Evolutionary conservation across 2,797 vertebrate genomes (phyloP).

Genomic region (Chaetophractus vellerosus): DNA sequence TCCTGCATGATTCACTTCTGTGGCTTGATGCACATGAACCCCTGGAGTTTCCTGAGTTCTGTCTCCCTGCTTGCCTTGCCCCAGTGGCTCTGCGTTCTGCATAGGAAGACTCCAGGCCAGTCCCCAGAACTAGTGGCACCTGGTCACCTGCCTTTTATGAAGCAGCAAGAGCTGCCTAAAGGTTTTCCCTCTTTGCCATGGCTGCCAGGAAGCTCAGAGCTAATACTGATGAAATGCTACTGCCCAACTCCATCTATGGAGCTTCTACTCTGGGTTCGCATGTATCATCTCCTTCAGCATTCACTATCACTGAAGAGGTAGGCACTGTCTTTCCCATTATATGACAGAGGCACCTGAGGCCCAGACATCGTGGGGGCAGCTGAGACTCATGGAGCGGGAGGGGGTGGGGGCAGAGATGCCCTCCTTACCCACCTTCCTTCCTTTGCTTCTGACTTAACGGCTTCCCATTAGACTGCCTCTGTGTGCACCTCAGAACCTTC

Average conservation of each 20-base stretch:
- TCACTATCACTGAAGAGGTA: background rate
- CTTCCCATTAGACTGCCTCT: background rate
- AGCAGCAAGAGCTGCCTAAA: background rate
- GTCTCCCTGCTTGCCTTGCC: background rate
- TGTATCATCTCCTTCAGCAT: background rate
- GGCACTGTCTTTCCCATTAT: background rate
- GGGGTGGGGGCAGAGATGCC: background rate
- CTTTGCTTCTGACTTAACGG: background rate
- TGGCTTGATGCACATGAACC: background rate
- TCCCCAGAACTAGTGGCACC: slow-evolving; percentile 10
- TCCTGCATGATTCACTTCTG: background rate
- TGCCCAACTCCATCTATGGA: background rate
- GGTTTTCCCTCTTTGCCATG: background rate
- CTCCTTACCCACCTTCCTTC: background rate
- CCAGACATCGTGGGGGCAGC: background rate
- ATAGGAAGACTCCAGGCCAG: background rate
- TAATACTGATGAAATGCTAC: background rate
- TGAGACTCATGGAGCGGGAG: background rate
- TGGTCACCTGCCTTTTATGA: background rate
- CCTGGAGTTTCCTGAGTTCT: background rate
- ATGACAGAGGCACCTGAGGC: background rate
- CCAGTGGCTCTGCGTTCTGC: background rate
- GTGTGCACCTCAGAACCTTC: background rate
- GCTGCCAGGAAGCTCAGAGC: slow-evolving; percentile 48
- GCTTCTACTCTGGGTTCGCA: background rate